Base-by-base conservation (phyloP, 2,797 vertebrate genomes). In the Sebastes paucispinis region DNA sequence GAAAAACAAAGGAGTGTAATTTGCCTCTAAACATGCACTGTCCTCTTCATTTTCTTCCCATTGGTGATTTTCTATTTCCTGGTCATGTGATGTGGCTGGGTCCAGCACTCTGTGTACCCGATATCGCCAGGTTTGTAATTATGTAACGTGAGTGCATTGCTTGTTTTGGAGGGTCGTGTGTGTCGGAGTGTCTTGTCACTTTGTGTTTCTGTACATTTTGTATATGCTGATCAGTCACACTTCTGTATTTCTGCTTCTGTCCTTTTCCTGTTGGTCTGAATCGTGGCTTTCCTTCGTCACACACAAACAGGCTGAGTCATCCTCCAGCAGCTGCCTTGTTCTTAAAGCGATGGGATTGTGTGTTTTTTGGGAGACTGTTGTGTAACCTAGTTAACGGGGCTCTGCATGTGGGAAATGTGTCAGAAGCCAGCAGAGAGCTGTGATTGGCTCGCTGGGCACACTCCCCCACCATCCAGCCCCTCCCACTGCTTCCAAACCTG, bases 361-460 rank as follows among this genome's bases (percentile, higher is more conserved):
- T 85, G 50, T 85, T 68, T 90, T 84, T 86, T 74, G 77, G 80
- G 67, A 80, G 88, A 20, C 62, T 52, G 66, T 93, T 93, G 90
- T 92, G 92, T 92, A 94, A 93, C 88, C 85, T 88, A n/a, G 58
- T 93, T 92, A 92, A 87, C 11, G 32, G 64, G 29, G 50, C 88
- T 77, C 87, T 88, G 90, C 88, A 80, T 93, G 92, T 92, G 91
- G 90, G 88, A 91, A 89, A 87, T 89, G 76, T 88, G 91, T 92
- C 87, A 77, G 72, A 83, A 80, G 39, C 9, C 14, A 20, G 76
- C 75, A 8, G 63, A 75, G 68, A 18, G 25, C 83, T 81, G 52
- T 5, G 81, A 95, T 95, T 95, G 95, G 93, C 80, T 89, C 31
- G 6, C 47, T 11, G 43, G 39, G 76, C 87, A 91, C 91, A 95